These are phyloP conservation scores for Falco berigora DNA, from an alignment of 2,797 vertebrate genomes.

Conservation along the genomic window DNA sequence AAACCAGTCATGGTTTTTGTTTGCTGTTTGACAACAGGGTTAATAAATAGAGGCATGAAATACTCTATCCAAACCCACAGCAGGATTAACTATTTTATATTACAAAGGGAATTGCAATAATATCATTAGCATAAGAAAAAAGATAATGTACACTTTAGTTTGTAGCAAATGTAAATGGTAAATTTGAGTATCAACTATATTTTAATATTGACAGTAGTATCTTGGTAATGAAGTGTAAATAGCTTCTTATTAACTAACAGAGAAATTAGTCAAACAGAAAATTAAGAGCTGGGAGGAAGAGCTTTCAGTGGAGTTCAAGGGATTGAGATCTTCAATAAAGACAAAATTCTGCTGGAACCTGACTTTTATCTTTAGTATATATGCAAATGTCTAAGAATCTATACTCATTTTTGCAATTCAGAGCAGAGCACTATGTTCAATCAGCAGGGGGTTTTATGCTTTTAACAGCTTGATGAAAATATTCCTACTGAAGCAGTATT, in stretches of 20 bases:
- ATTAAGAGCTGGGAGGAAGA: not conserved
- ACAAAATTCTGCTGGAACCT: not conserved
- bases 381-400: not conserved
- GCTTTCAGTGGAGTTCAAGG: not conserved
- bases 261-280: not conserved
- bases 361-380: not conserved
- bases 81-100: not conserved
- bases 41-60: constrained; percentile 4
- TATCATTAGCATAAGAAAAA: not conserved
- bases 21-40: not conserved
- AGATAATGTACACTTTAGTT: not conserved
- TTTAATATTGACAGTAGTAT: not conserved
- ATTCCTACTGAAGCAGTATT: not conserved
- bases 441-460: not conserved
- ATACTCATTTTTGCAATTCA: not conserved
- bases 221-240: not conserved
- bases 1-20: not conserved
- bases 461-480: not conserved
- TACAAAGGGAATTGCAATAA: not conserved
- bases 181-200: not conserved
- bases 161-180: not conserved
- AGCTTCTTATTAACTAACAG: not conserved
- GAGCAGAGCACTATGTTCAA: not conserved
- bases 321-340: not conserved
- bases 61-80: not conserved